Percentiles rank a stretch among this genome's conserved stretches.
Conservation (phyloP, 2,888 invertebrate species). For the Tolmerus cingulatus region DNA sequence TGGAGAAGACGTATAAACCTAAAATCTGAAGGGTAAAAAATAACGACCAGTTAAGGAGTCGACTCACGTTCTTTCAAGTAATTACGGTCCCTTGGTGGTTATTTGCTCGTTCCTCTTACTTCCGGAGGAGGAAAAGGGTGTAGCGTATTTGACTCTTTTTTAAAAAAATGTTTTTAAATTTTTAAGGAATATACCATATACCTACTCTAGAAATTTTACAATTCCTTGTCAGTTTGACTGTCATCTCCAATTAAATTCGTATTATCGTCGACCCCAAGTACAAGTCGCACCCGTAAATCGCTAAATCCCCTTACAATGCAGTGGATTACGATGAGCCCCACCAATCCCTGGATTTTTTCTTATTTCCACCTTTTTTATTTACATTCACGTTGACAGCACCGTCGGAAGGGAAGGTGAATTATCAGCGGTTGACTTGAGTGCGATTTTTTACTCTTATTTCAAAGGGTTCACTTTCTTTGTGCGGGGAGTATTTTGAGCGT, state of each 20-base stretch:
- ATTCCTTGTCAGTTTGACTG: not conserved
- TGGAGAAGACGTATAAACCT: not conserved
- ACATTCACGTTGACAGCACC: not conserved
- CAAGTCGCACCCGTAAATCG: not conserved
- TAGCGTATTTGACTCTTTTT: not conserved
- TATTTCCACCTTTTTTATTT: not conserved
- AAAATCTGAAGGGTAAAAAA: not conserved
- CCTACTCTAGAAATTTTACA: not conserved
- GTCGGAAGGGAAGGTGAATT: not conserved
- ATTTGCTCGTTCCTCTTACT: not conserved
- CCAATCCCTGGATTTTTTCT: not conserved
- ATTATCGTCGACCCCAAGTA: not conserved
- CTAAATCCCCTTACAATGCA: not conserved
- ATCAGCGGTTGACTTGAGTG: not conserved
- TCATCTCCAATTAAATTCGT: not conserved
- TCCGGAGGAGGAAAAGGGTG: not conserved
- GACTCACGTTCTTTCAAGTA: not conserved
- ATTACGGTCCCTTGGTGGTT: not conserved
- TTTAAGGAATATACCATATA: not conserved
- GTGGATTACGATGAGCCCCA: not conserved
- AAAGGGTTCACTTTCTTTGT: not conserved
- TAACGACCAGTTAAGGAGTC: not conserved
- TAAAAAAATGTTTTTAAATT: not conserved
- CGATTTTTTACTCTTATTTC: not conserved
- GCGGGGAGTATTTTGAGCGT: not conserved